phyloP scores from a whole-genome alignment of 2,113 vertebrate species.

The Oncorhynchus kisutch region DNA sequence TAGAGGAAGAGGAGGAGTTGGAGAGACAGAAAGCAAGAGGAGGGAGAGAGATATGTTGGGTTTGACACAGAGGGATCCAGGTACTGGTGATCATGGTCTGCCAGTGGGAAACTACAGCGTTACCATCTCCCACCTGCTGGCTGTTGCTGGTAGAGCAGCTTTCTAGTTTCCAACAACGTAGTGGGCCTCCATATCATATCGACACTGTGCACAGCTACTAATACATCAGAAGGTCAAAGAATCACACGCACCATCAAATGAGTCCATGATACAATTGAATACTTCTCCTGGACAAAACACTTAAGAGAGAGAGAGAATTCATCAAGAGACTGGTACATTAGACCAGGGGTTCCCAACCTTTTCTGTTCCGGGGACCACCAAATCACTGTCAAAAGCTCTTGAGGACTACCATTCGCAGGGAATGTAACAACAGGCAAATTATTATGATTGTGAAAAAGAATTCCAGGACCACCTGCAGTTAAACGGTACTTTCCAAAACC shows the following conservation, averaged over 20 bases:
- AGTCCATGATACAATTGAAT: conserved; percentile 74
- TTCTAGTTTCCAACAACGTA: conserved; percentile 4
- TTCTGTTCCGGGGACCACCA: too few species aligned
- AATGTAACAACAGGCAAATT: too few species aligned
- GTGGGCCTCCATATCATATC: conserved; percentile 2
- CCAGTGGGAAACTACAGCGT: neutral
- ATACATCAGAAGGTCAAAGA: neutral
- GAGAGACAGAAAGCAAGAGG: too few species aligned
- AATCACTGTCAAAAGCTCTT: too few species aligned
- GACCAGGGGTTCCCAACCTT: too few species aligned
- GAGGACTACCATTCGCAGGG: too few species aligned
- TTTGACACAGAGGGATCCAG: neutral
- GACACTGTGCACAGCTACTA: conserved; percentile 21
- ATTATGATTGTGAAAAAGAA: too few species aligned
- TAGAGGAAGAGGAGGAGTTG: too few species aligned
- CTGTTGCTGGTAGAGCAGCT: neutral
- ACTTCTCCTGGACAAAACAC: conserved; percentile 73
- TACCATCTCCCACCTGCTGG: neutral
- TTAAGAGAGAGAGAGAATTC: conserved; percentile 35
- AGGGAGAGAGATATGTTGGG: neutral
- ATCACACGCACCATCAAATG: conserved; percentile 76
- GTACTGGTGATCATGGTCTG: neutral
- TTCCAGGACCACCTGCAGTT: too few species aligned
- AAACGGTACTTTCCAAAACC: neutral
- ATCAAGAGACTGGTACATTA: too few species aligned